These are phyloP conservation scores for Saturnia japonica DNA, from an alignment of 2,888 invertebrate genomes.

Conservation along the genomic window DNA sequence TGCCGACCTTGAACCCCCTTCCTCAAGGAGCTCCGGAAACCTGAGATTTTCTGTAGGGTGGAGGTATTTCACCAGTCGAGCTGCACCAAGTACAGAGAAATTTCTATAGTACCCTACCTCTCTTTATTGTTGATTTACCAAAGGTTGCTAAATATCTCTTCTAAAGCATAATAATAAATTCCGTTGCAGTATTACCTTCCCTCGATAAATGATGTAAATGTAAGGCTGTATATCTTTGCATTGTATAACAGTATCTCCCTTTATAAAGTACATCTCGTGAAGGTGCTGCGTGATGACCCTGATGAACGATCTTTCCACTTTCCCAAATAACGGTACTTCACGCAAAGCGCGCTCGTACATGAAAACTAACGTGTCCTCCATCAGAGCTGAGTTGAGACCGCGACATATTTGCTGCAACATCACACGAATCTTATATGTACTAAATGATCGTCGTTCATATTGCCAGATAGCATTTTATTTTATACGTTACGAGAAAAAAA, in stretches of 20 bases:
- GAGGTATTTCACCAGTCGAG: too few relatives aligned
- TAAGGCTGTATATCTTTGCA: constrained; percentile 72
- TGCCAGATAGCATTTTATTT: neutral
- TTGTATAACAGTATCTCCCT: constrained; percentile 74
- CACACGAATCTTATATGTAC: neutral
- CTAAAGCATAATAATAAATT: neutral
- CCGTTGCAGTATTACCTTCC: constrained; percentile 58
- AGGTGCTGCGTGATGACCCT: constrained; percentile 78
- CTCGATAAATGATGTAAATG: constrained; percentile 77
- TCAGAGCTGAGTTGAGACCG: constrained; percentile 74
- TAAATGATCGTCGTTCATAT: neutral
- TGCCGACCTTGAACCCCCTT: too few relatives aligned
- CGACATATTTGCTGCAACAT: constrained; percentile 66
- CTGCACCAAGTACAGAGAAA: too few relatives aligned
- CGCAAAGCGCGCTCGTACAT: constrained; percentile 78
- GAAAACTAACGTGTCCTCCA: constrained; percentile 78
- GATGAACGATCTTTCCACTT: constrained; percentile 78
- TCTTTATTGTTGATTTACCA: neutral
- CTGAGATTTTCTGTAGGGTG: too few relatives aligned
- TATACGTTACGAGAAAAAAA: neutral
- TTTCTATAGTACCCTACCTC: too few relatives aligned
- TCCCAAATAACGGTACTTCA: constrained; percentile 79
- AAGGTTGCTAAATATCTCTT: neutral
- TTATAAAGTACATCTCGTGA: constrained; percentile 75
- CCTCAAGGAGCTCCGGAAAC: too few relatives aligned